phyloP scores from a whole-genome alignment of 2,888 invertebrate species.

The Trichacis sp. region DNA sequence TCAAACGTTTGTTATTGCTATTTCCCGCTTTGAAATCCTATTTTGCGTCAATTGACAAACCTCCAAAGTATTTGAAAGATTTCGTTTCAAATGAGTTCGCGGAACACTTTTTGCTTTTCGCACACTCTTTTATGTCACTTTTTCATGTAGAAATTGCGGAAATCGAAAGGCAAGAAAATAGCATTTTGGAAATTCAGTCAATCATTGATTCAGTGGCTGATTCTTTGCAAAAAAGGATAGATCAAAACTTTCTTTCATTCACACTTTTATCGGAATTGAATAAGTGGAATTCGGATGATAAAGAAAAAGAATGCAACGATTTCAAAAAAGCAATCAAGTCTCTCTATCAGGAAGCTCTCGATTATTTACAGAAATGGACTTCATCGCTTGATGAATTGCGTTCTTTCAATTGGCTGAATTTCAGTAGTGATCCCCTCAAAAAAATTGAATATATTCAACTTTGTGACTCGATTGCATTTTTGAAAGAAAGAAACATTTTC shows the following conservation, averaged over 20 bases:
- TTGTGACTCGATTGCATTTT: conserved; percentile 11
- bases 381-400: too few relatives aligned
- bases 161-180: conserved; percentile 39
- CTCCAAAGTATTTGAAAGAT: too few relatives aligned
- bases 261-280: conserved; percentile 5
- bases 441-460: too few relatives aligned
- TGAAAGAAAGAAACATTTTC: conserved; percentile 7
- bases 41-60: too few relatives aligned
- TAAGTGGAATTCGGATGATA: not conserved
- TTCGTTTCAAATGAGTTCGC: too few relatives aligned
- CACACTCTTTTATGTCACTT: too few relatives aligned
- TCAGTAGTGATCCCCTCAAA: too few relatives aligned
- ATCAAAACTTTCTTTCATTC: conserved; percentile 13
- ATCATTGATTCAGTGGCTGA: conserved; percentile 8
- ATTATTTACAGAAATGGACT: conserved; percentile 20
- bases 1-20: conserved; percentile 41
- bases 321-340: too few relatives aligned
- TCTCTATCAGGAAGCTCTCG: conserved; percentile 9
- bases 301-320: not conserved
- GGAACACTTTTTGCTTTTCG: conserved; percentile 37
- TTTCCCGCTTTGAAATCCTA: conserved; percentile 29
- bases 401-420: too few relatives aligned
- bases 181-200: conserved; percentile 16
- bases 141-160: too few relatives aligned
- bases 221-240: conserved; percentile 17